Evolutionary conservation across 2,888 invertebrate genomes (phyloP).

Genomic region (Perdita meconis): DNA sequence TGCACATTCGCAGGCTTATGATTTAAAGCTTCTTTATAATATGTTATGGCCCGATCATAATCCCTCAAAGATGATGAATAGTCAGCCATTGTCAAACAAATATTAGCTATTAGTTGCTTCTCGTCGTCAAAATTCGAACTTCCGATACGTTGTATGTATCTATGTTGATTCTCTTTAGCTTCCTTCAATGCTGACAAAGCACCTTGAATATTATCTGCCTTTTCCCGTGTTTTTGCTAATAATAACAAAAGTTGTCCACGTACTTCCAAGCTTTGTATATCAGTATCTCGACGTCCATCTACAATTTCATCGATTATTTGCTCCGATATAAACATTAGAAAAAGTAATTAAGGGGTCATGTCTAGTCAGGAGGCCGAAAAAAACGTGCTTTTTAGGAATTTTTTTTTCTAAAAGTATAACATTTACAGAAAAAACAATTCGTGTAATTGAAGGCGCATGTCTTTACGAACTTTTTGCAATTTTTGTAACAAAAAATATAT

Average conservation of each 20-base stretch:
- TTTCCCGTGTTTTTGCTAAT: constrained; percentile 90
- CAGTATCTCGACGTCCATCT: constrained; percentile 80
- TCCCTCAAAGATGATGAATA: constrained; percentile 88
- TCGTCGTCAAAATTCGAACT: constrained; percentile 86
- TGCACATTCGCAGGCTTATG: constrained; percentile 91
- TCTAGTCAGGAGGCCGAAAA: too few species aligned
- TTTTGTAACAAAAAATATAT: too few species aligned
- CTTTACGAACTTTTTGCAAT: too few species aligned
- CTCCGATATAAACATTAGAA: not conserved
- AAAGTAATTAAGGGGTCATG: constrained; percentile 74
- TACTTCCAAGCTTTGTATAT: constrained; percentile 86
- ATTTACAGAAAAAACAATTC: too few species aligned
- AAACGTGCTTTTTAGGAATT: too few species aligned
- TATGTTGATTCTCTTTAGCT: constrained; percentile 90
- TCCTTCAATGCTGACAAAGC: constrained; percentile 89
- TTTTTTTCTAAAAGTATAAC: too few species aligned
- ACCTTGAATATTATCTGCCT: constrained; percentile 87
- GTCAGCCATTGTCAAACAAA: constrained; percentile 91
- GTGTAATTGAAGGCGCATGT: too few species aligned
- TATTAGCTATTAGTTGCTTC: constrained; percentile 84
- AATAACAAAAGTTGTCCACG: constrained; percentile 90
- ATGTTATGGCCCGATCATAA: constrained; percentile 90
- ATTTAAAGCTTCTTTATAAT: constrained; percentile 94
- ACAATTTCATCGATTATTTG: constrained; percentile 47
- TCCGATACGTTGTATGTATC: constrained; percentile 90